Conservation (phyloP, 2,888 invertebrate species). For the Dasypogon diadema region DNA sequence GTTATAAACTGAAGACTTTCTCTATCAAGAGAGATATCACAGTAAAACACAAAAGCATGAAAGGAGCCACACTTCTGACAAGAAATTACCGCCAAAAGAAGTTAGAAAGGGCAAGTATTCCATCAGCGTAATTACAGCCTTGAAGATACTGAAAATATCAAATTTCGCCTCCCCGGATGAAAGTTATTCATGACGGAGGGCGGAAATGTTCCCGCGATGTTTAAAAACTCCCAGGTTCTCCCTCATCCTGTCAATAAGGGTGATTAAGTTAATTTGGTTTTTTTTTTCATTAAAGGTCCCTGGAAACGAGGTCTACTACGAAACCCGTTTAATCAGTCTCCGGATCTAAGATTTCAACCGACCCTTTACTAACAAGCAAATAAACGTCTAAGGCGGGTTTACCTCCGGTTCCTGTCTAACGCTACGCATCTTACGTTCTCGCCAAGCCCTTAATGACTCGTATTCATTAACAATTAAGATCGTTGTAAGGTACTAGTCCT, state of each 20-base stretch:
- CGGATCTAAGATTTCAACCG: not conserved
- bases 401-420: not conserved
- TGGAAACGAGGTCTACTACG: not conserved
- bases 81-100: no score
- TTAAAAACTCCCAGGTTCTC: not conserved
- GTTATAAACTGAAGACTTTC: no score
- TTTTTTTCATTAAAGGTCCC: not conserved
- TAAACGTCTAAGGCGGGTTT: not conserved
- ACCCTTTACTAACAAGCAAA: not conserved
- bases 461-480: conserved; percentile 36
- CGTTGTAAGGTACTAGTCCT: not conserved
- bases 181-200: not conserved
- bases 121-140: not conserved
- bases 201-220: not conserved
- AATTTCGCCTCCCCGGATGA: not conserved
- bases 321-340: not conserved
- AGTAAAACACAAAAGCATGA: no score
- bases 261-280: not conserved
- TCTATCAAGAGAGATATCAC: no score
- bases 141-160: not conserved
- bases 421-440: not conserved
- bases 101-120: not conserved
- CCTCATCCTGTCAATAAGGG: not conserved
- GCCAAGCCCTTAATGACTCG: conserved; percentile 4
- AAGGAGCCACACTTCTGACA: no score